These are phyloP conservation scores for Pelagia noctiluca DNA, from an alignment of 30 jellyfish, hydroid and myxozoan species.

Conservation along the genomic window DNA sequence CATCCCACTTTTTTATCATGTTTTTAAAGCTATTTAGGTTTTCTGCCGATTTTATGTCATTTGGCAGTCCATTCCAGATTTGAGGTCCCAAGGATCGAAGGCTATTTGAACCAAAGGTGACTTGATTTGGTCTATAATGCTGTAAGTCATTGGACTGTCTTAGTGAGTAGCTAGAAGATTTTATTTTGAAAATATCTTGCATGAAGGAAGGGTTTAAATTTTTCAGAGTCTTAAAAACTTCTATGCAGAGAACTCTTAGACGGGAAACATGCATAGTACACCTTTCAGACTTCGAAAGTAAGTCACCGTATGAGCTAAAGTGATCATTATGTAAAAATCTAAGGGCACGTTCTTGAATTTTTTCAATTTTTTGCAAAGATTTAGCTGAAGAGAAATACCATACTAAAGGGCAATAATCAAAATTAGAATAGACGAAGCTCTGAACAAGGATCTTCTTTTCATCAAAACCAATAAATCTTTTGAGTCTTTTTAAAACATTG, in stretches of 20 bases:
- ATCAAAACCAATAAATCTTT: too few relatives aligned
- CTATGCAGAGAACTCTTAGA: not conserved
- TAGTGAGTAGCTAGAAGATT: not conserved
- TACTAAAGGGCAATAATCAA: not conserved
- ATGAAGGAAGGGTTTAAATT: not conserved
- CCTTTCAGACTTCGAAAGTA: not conserved
- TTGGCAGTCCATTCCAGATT: not conserved
- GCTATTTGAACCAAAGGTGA: not conserved
- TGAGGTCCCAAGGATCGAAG: not conserved
- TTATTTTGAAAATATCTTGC: not conserved
- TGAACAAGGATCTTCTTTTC: not conserved
- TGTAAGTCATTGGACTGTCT: not conserved
- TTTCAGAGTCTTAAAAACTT: not conserved
- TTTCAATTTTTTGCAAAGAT: not conserved
- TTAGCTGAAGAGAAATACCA: not conserved
- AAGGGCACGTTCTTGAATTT: too few relatives aligned
- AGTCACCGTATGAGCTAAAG: not conserved
- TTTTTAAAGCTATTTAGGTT: not conserved
- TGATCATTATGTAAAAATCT: too few relatives aligned
- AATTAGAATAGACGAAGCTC: not conserved
- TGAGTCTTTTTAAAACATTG: too few relatives aligned
- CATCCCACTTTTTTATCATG: not conserved
- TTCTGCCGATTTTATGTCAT: not conserved
- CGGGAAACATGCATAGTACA: conserved; percentile 6
- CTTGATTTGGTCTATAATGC: conserved; percentile 3